Conservation (phyloP, 2,888 invertebrate genomes). For the Rotaria sp. region DNA sequence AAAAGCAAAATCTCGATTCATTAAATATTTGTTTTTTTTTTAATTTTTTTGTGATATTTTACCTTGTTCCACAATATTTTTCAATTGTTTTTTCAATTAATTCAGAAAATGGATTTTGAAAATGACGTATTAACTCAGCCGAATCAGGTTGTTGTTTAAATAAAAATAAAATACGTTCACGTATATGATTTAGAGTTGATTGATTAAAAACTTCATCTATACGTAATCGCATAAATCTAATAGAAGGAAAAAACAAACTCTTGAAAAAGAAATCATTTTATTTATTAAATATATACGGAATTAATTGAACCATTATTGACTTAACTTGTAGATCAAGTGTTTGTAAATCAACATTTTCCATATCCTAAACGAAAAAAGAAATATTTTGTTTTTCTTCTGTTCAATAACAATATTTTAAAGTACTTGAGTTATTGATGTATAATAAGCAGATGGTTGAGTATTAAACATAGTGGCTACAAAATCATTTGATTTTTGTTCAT, state of each 20-base stretch:
- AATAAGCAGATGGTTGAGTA: neutral
- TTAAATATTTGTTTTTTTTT: too few species aligned
- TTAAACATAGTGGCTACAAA: neutral
- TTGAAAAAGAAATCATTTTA: neutral
- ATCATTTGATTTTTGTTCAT: neutral
- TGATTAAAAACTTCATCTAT: neutral
- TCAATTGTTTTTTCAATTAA: neutral
- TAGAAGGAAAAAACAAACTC: neutral
- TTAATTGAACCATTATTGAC: conserved; percentile 13
- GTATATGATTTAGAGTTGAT: neutral
- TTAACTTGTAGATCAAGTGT: conserved; percentile 26
- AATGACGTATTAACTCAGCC: neutral
- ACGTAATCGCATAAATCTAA: neutral
- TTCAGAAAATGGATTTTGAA: neutral
- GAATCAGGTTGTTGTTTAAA: conserved; percentile 14
- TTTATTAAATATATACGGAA: neutral
- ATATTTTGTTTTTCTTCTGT: neutral
- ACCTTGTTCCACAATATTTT: conserved; percentile 1
- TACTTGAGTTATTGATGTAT: neutral
- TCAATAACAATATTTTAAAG: neutral
- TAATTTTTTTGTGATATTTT: neutral
- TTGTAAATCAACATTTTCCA: neutral
- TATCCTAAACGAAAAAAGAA: neutral
- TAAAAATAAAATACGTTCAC: conserved; percentile 1
- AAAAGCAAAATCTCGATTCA: neutral